A percentile compares a stretch with the other conserved stretches of the same genome.
phyloP scores from a whole-genome alignment of 37 sponge, comb jelly and placozoan species.

The Spongilla lacustris region DNA sequence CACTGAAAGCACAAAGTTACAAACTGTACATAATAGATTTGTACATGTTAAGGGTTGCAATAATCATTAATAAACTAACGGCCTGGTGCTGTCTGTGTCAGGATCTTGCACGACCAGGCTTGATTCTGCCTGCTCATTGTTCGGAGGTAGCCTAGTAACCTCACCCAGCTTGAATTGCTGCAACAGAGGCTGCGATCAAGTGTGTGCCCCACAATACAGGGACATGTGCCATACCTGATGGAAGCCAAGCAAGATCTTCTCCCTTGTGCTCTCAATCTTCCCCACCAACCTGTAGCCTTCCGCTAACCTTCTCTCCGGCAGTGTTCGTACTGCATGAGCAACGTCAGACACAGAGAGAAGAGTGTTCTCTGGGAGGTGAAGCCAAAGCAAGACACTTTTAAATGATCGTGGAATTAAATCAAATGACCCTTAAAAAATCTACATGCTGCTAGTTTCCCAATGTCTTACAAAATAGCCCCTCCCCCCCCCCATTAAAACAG shows the following conservation, averaged over 20 bases:
- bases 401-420: too few relatives aligned
- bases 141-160: background rate
- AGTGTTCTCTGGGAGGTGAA: slow-evolving; percentile 39
- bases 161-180: slow-evolving; percentile 49
- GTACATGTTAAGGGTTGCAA: too few relatives aligned
- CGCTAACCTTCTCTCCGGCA: slow-evolving; percentile 30
- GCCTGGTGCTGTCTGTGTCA: background rate
- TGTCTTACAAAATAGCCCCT: too few relatives aligned
- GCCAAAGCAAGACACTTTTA: background rate
- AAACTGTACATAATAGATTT: background rate
- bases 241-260: slow-evolving; percentile 48
- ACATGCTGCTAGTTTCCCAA: too few relatives aligned
- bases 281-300: slow-evolving; percentile 53
- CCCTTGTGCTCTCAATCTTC: slow-evolving; percentile 53
- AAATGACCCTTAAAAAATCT: too few relatives aligned
- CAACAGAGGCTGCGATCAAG: background rate
- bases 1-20: background rate
- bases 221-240: slow-evolving; percentile 6
- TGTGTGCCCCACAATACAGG: background rate
- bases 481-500: too few relatives aligned
- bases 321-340: slow-evolving; percentile 11
- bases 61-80: background rate
- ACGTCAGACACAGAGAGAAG: slow-evolving; percentile 28
- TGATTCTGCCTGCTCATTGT: background rate
- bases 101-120: too few relatives aligned